phyloP scores from a whole-genome alignment of 2,888 invertebrate genomes.

The Mesorhabditis sp. region DNA sequence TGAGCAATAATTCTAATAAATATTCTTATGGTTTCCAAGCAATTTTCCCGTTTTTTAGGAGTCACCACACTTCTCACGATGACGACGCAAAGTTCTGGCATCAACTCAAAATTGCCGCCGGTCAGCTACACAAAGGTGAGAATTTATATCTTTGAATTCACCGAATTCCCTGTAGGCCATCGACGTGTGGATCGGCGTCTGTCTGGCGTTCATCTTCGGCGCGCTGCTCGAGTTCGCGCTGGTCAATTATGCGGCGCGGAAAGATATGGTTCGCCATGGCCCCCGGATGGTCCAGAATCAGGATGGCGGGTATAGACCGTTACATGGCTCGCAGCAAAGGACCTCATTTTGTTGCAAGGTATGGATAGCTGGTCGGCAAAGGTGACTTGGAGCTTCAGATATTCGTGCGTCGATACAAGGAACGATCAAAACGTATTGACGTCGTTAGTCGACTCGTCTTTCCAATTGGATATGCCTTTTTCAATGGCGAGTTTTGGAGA shows the following conservation, averaged over 20 bases:
- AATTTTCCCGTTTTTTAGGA: slow-evolving; percentile 63
- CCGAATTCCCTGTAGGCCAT: slow-evolving; percentile 40
- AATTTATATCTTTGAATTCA: not conserved
- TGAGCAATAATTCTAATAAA: no score
- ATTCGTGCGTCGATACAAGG: slow-evolving; percentile 54
- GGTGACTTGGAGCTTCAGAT: slow-evolving; percentile 20
- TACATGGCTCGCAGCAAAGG: slow-evolving; percentile 31
- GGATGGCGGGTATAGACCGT: slow-evolving; percentile 27
- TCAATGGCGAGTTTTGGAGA: slow-evolving; percentile 37
- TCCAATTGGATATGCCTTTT: slow-evolving; percentile 55
- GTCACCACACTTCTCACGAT: slow-evolving; percentile 92
- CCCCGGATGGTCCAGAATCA: slow-evolving; percentile 22
- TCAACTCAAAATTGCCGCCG: slow-evolving; percentile 55
- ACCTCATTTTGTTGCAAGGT: slow-evolving; percentile 44
- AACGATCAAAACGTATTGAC: slow-evolving; percentile 55
- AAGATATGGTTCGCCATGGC: slow-evolving; percentile 38
- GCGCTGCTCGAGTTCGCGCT: slow-evolving; percentile 54
- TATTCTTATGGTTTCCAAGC: no score
- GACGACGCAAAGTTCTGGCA: slow-evolving; percentile 66
- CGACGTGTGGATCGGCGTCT: slow-evolving; percentile 56
- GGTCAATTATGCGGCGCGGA: slow-evolving; percentile 54
- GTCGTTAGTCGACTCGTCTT: slow-evolving; percentile 55
- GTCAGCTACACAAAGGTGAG: slow-evolving; percentile 48
- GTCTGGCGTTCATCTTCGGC: slow-evolving; percentile 54
- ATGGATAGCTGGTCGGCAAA: not conserved